A percentile compares a stretch with the other conserved stretches of the same genome.
These are phyloP conservation scores for Prolemur simus DNA, from an alignment of 2,113 vertebrate species.

Conservation along the genomic window DNA sequence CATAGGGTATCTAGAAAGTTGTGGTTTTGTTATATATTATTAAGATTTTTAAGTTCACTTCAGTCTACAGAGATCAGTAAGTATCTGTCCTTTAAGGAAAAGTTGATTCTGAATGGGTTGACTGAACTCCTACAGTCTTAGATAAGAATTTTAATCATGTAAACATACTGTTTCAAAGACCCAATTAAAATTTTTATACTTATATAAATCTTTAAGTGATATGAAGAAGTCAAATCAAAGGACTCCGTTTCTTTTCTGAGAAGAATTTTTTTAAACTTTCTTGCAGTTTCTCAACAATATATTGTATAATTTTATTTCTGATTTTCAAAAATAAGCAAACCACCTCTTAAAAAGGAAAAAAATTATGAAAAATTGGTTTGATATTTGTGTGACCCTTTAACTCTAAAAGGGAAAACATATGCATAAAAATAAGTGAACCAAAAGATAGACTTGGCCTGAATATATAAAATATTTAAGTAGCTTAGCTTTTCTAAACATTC, in stretches of 20 bases:
- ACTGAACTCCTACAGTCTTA: not conserved
- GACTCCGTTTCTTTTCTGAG: not conserved
- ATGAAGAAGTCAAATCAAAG: not conserved
- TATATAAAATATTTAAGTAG: not conserved
- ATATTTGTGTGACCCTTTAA: not conserved
- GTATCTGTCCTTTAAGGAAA: not conserved
- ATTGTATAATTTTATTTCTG: not conserved
- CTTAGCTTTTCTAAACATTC: not conserved
- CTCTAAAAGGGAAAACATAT: not conserved
- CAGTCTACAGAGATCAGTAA: not conserved
- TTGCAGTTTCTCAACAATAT: not conserved
- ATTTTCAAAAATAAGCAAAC: not conserved
- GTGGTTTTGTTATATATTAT: not conserved
- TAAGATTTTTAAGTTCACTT: constrained; percentile 21
- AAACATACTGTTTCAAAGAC: not conserved
- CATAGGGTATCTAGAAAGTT: not conserved
- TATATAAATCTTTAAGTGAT: not conserved
- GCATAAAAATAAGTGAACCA: not conserved
- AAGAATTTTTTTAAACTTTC: not conserved
- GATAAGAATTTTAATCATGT: constrained; percentile 2
- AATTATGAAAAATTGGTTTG: not conserved
- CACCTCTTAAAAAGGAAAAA: not conserved
- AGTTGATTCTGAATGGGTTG: not conserved
- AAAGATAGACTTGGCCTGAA: not conserved
- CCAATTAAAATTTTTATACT: not conserved